These are phyloP conservation scores for Drosophila meridiana DNA, from an alignment of 2,888 invertebrate species.

Conservation along the genomic window DNA sequence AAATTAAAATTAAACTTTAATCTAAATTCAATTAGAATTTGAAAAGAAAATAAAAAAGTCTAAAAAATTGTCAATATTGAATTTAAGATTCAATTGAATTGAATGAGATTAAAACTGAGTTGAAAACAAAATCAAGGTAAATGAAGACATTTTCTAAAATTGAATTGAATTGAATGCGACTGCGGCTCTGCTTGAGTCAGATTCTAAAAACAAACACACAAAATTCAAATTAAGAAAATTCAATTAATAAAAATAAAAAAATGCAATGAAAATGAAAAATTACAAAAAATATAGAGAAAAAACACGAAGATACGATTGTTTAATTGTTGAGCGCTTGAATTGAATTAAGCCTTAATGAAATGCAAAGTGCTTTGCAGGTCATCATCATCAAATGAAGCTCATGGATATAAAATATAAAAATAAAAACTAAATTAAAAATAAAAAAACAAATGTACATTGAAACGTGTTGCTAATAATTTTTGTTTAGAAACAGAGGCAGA, in stretches of 20 bases:
- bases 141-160: neutral
- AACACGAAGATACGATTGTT: neutral
- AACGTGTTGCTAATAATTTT: conserved; percentile 54
- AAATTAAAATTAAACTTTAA: neutral
- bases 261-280: conserved; percentile 27
- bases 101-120: neutral
- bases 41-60: too few relatives aligned
- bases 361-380: conserved; percentile 52
- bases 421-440: conserved; percentile 4
- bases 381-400: conserved; percentile 30
- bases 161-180: conserved; percentile 8
- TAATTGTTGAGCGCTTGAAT: conserved; percentile 25
- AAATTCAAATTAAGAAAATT: conserved; percentile 2
- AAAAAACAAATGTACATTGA: conserved; percentile 21
- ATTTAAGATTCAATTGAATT: too few relatives aligned
- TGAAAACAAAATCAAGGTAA: neutral
- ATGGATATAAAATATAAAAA: conserved; percentile 29
- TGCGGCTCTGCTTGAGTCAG: neutral
- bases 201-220: neutral
- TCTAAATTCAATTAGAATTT: too few relatives aligned
- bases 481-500: neutral
- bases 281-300: neutral
- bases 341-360: conserved; percentile 51
- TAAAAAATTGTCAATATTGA: too few relatives aligned
- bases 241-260: conserved; percentile 3